phyloP scores from a whole-genome alignment of 2,888 invertebrate genomes.

The Epinotia nisella region DNA sequence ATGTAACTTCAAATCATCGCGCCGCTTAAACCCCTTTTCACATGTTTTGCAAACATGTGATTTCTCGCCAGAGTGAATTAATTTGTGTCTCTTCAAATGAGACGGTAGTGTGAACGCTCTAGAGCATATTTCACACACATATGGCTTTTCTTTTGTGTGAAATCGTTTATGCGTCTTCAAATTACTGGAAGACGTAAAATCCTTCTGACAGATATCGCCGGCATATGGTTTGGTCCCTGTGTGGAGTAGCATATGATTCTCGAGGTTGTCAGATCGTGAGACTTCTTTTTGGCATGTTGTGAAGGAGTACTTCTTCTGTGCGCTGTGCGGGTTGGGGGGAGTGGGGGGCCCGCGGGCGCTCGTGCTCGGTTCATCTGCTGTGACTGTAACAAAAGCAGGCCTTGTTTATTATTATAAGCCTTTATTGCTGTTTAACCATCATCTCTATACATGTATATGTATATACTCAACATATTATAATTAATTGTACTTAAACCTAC shows the following conservation, averaged over 20 bases:
- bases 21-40: not conserved
- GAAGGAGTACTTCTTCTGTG: slow-evolving; percentile 2
- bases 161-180: not conserved
- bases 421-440: too few relatives aligned
- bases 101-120: not conserved
- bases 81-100: slow-evolving; percentile 2
- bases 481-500: too few relatives aligned
- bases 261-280: not conserved
- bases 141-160: not conserved
- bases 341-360: not conserved
- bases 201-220: not conserved
- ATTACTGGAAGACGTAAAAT: not conserved
- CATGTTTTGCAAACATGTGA: slow-evolving; percentile 1
- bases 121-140: not conserved
- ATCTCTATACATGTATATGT: too few relatives aligned
- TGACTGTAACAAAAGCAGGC: not conserved
- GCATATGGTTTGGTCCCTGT: not conserved
- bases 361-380: not conserved
- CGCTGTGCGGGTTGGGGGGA: not conserved
- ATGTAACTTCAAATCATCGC: not conserved
- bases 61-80: not conserved
- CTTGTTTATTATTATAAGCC: too few relatives aligned
- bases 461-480: too few relatives aligned
- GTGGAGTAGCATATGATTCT: not conserved
- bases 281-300: not conserved